Evolutionary conservation across 2,113 vertebrate species (phyloP).

Genomic region (Rhineura floridana): DNA sequence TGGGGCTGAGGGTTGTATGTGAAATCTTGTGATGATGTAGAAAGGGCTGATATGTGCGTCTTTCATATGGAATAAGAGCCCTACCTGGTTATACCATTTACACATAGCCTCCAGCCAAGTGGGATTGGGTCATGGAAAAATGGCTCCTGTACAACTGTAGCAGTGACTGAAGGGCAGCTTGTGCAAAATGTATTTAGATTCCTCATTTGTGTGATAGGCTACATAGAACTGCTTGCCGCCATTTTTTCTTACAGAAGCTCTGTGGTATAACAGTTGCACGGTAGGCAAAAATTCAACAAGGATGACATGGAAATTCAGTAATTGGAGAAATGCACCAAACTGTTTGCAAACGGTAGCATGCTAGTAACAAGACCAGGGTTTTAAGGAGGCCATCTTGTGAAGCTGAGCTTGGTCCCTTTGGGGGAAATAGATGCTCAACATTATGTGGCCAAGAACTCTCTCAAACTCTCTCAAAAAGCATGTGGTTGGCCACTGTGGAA

Average conservation of each 20-base stretch:
- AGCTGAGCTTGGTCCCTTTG: background rate
- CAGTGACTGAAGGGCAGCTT: background rate
- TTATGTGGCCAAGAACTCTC: background rate
- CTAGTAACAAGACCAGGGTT: background rate
- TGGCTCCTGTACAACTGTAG: background rate
- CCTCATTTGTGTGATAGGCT: background rate
- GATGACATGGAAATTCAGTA: background rate
- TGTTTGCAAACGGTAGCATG: background rate
- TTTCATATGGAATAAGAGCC: background rate
- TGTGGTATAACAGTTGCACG: background rate
- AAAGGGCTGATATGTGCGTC: background rate
- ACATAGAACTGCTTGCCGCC: background rate
- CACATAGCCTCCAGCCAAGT: background rate
- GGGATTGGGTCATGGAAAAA: background rate
- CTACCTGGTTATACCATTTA: background rate
- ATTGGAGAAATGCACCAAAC: background rate
- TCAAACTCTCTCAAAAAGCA: background rate
- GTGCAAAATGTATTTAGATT: background rate
- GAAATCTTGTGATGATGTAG: background rate
- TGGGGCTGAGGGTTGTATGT: background rate
- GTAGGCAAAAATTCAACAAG: background rate
- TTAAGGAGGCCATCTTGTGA: background rate
- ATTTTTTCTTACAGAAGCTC: background rate
- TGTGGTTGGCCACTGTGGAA: too few relatives aligned
- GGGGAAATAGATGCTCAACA: background rate